Evolutionary conservation across 2,797 vertebrate genomes (phyloP), one percentile per base, ranked within the genome.

Genomic region (Hemitrygon akajei): DNA sequence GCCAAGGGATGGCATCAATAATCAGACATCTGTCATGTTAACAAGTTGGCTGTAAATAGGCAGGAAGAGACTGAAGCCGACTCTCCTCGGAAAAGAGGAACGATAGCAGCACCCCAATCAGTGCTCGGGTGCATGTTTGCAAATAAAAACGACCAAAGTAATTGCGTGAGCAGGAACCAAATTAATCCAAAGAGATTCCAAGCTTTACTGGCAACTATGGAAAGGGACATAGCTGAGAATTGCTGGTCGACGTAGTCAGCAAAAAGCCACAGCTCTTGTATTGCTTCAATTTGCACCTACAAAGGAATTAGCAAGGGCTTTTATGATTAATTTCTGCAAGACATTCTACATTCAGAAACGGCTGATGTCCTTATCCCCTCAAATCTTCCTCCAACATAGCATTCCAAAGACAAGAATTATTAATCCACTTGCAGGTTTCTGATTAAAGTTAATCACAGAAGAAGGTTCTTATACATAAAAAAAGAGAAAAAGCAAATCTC

Each of bases 361-460:
- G 73, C 91, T 76, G 91, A 93, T 93, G 71, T 58, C 22, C 91
- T 93, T 76, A 93, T 76, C 91, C 91, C 37, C 76, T 93, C 71
- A 93, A 25, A 75, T 93, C 71, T 47, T 73, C 73, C 40, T 58
- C 73, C 69, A 40, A 76, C 56, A 47, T 27, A 76, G 63, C 37
- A 47, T 93, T 93, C 25, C 12, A 76, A 93, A 93, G 40, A 76
- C 91, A 14, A 71, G 71, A 93, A 76, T 93, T 76, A 76, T 47
- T 93, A 93, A 93, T 76, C 91, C 91, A 93, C 47, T 93, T 93
- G 37, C 71, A 93, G 71, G 71, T 34, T 76, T 93, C 40, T 16
- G 91, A 93, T 75, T 93, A 93, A 93, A 30, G 66, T 73, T 93
- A 93, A 93, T 93, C 91, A 76, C 11, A 93, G 71, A 56, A 93